phyloP scores from a whole-genome alignment of 30 jellyfish, hydroid and myxozoan genomes.

The Mastigias papua region DNA sequence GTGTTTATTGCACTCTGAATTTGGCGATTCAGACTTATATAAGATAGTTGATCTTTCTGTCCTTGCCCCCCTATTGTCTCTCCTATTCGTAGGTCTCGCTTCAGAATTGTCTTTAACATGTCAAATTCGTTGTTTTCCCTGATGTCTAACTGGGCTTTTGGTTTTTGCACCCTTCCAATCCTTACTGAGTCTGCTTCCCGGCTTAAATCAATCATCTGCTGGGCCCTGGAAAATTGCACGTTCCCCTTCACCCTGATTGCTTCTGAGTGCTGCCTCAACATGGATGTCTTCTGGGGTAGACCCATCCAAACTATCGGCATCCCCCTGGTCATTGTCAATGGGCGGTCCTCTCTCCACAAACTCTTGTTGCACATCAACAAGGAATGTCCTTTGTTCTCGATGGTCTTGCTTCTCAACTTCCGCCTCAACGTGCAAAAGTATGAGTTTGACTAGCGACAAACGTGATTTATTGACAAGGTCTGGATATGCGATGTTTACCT shows the following conservation, averaged over 20 bases:
- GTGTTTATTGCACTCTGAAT: constrained; percentile 2
- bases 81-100: constrained; percentile 10
- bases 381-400: neutral
- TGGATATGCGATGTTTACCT: neutral
- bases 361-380: constrained; percentile 6
- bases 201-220: neutral
- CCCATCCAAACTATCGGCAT: constrained; percentile 14
- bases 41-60: constrained; percentile 4
- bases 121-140: neutral
- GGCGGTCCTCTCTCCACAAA: constrained; percentile 16
- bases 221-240: constrained; percentile 18
- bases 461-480: constrained; percentile 21
- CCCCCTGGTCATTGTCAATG: constrained; percentile 3
- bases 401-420: constrained; percentile 1
- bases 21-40: constrained; percentile 8
- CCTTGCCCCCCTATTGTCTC: constrained; percentile 27
- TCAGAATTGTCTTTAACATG: constrained; percentile 5
- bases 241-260: neutral
- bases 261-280: neutral
- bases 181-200: constrained; percentile 1
- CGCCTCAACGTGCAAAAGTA: constrained; percentile 9
- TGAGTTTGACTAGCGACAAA: neutral
- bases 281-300: neutral
- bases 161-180: constrained; percentile 9
- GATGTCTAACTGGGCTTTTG: constrained; percentile 1